phyloP scores from a whole-genome alignment of 2,888 invertebrate species.

The Eilema griseolum region DNA sequence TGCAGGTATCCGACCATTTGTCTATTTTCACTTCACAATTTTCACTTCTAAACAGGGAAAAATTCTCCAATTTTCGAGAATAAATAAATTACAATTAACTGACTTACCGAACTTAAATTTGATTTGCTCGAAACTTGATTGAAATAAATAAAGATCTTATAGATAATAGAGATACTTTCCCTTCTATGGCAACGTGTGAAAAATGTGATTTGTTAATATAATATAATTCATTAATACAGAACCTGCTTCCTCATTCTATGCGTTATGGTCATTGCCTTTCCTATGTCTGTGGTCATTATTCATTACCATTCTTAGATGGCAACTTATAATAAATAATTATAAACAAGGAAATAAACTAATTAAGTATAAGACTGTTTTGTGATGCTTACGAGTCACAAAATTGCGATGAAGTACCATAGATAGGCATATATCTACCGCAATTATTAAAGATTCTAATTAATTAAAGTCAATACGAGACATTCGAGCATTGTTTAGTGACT shows the following conservation, averaged over 20 bases:
- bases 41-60: too few relatives aligned
- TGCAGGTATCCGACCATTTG: too few relatives aligned
- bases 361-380: background rate
- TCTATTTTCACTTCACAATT: too few relatives aligned
- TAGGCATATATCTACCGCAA: background rate
- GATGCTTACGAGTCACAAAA: background rate
- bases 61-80: too few relatives aligned
- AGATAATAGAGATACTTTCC: too few relatives aligned
- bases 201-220: background rate
- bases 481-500: too few relatives aligned
- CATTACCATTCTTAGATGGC: slow-evolving; percentile 26
- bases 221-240: background rate
- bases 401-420: too few relatives aligned
- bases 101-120: too few relatives aligned
- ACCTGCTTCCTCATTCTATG: slow-evolving; percentile 29
- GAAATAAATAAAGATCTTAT: too few relatives aligned
- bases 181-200: background rate
- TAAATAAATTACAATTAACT: too few relatives aligned
- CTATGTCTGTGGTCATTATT: slow-evolving; percentile 17
- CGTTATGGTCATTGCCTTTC: slow-evolving; percentile 19
- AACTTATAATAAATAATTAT: background rate
- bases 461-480: background rate
- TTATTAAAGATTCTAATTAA: background rate
- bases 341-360: background rate
- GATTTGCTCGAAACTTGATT: too few relatives aligned